phyloP scores from a whole-genome alignment of 2,888 invertebrate genomes.

The Hydriomena furcata region DNA sequence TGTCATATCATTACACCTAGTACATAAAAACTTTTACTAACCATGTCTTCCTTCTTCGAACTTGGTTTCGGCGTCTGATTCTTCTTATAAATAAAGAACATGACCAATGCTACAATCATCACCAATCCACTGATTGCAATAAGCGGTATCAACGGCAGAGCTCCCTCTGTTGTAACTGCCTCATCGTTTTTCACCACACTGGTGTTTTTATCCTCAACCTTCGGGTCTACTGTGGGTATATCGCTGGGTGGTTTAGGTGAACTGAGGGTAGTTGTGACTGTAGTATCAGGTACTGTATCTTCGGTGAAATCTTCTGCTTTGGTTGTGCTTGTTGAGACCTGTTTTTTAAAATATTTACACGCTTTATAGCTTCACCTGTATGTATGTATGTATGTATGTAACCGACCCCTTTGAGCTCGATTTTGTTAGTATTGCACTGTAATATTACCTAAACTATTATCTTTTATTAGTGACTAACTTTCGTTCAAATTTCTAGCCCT shows the following conservation, averaged over 20 bases:
- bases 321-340: slow-evolving; percentile 41
- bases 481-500: no score
- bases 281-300: slow-evolving; percentile 65
- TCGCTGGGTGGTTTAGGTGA: slow-evolving; percentile 55
- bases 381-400: no score
- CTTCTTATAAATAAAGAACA: slow-evolving; percentile 88
- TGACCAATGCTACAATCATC: slow-evolving; percentile 86
- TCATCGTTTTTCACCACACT: slow-evolving; percentile 58
- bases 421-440: no score
- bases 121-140: slow-evolving; percentile 88
- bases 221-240: slow-evolving; percentile 47
- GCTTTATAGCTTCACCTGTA: no score
- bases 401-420: no score
- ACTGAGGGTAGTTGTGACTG: slow-evolving; percentile 47
- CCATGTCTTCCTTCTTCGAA: slow-evolving; percentile 89
- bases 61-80: slow-evolving; percentile 85
- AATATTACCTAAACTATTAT: no score
- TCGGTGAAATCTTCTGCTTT: slow-evolving; percentile 55
- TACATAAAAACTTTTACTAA: no score
- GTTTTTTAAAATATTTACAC: slow-evolving; percentile 15
- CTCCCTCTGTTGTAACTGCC: slow-evolving; percentile 75
- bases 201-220: slow-evolving; percentile 49
- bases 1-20: no score
- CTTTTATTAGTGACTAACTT: no score
- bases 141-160: slow-evolving; percentile 88